These are phyloP conservation scores for Hippocampus abdominalis DNA, from an alignment of 2,113 vertebrate species.

Conservation along the genomic window DNA sequence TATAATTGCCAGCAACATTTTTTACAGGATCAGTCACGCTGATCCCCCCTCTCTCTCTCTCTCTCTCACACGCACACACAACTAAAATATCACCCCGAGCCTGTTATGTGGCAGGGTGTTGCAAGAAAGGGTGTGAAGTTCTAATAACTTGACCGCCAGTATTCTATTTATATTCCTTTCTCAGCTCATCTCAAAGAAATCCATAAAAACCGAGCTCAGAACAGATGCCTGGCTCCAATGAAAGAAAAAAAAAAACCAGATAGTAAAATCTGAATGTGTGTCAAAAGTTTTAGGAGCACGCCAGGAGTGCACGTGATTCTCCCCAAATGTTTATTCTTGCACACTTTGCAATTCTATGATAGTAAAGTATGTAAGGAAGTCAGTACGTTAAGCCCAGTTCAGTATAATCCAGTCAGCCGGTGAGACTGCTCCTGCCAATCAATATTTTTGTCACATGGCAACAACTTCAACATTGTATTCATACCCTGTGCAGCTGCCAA, in stretches of 20 bases:
- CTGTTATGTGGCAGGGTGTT: constrained; percentile 20
- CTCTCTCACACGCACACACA: background rate
- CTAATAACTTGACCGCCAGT: constrained; percentile 42
- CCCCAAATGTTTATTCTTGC: too few species aligned
- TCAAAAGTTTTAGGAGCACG: constrained; percentile 14
- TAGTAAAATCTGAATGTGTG: constrained; percentile 13
- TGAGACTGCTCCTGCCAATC: background rate
- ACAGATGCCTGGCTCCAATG: constrained; percentile 25
- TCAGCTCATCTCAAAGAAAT: constrained; percentile 45
- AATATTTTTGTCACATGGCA: constrained; percentile 1
- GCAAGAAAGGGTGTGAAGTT: constrained; percentile 47
- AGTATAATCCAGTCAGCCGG: background rate
- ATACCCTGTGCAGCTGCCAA: constrained; percentile 54
- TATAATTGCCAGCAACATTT: constrained; percentile 46
- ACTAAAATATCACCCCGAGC: constrained; percentile 26
- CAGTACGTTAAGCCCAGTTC: background rate
- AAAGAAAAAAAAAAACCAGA: constrained; percentile 18
- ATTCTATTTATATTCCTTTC: constrained; percentile 56
- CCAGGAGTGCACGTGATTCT: background rate
- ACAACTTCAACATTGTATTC: constrained; percentile 11
- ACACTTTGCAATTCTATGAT: background rate
- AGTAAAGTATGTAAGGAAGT: background rate
- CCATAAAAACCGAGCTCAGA: constrained; percentile 26
- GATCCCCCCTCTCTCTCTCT: constrained; percentile 1
- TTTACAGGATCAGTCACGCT: constrained; percentile 52